Conservation (phyloP, 2,888 invertebrate genomes). For the Callimorpha dominula region DNA sequence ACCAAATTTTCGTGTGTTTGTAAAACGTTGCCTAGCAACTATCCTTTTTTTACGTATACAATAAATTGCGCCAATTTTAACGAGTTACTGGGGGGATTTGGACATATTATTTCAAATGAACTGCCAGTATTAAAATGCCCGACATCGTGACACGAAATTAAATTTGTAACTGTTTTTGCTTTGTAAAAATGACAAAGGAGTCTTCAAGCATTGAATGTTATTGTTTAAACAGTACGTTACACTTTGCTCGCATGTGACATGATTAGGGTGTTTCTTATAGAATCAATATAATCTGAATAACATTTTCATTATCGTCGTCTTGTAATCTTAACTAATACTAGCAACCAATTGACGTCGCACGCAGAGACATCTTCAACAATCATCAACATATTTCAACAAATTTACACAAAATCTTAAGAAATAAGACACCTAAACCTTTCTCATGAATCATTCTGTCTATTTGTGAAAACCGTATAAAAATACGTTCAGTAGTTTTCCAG, state of each 20-base stretch:
- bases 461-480: too few relatives aligned
- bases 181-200: background rate
- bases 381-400: too few relatives aligned
- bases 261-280: background rate
- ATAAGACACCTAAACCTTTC: too few relatives aligned
- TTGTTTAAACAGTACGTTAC: background rate
- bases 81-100: constrained; percentile 12
- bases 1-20: constrained; percentile 20
- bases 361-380: too few relatives aligned
- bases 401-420: too few relatives aligned
- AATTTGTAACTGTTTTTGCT: constrained; percentile 1
- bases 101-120: constrained; percentile 10
- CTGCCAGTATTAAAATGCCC: background rate
- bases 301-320: too few relatives aligned
- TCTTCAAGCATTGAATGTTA: background rate
- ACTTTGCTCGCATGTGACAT: background rate
- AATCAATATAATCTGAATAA: background rate
- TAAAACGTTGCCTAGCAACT: constrained; percentile 51
- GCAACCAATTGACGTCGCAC: too few relatives aligned
- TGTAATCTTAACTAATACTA: too few relatives aligned
- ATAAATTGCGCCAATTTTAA: constrained; percentile 19
- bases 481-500: too few relatives aligned
- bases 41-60: constrained; percentile 30
- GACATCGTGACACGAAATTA: constrained; percentile 15
- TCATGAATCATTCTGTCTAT: too few relatives aligned